phyloP scores from a whole-genome alignment of 2,888 invertebrate species.

The Loripinus fragilis region DNA sequence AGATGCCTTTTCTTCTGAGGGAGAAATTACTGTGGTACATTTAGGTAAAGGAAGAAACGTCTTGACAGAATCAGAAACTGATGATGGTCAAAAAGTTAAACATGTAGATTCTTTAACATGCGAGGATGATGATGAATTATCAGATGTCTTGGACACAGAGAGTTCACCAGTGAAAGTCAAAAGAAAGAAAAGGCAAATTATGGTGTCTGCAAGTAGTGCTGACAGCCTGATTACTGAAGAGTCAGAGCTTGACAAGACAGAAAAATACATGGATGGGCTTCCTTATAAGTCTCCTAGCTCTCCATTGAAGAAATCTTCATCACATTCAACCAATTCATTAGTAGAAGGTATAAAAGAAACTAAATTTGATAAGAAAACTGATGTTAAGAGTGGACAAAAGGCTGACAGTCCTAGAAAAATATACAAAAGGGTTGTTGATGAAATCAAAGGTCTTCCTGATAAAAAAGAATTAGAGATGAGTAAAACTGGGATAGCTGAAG shows the following conservation, averaged over 20 bases:
- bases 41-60: not conserved
- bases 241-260: constrained; percentile 27
- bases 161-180: not conserved
- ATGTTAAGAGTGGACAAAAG: too few species aligned
- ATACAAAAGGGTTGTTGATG: not conserved
- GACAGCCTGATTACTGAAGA: not conserved
- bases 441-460: too few species aligned
- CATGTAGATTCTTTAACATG: not conserved
- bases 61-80: not conserved
- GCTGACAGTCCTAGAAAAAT: too few species aligned
- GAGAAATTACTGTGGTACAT: not conserved
- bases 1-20: not conserved
- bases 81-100: not conserved
- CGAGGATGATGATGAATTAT: not conserved
- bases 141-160: not conserved
- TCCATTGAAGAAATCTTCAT: too few species aligned
- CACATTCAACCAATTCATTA: too few species aligned
- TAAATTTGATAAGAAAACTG: too few species aligned
- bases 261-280: constrained; percentile 11
- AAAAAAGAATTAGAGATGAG: too few species aligned
- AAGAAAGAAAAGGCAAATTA: not conserved
- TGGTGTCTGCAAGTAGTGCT: not conserved
- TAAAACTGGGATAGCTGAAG: too few species aligned
- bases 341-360: too few species aligned
- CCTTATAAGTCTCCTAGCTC: constrained; percentile 1